Base-by-base conservation (phyloP, 37 sponge, comb jelly and placozoan species). In the Axinella damicornis region DNA sequence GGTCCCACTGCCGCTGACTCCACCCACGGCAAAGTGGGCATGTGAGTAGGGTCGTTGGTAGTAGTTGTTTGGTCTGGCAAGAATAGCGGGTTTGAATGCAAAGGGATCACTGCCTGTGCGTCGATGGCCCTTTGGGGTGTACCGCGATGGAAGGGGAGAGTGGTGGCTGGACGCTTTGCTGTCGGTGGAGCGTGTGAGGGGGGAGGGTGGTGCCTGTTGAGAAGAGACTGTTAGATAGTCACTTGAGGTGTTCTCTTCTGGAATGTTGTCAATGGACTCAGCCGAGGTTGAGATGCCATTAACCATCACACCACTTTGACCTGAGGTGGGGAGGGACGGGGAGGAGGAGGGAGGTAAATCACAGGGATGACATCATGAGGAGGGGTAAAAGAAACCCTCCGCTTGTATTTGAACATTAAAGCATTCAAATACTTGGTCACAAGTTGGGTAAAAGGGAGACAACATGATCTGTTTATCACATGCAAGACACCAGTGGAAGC, bases 41-140 rank as follows among this genome's bases (percentile, higher is more conserved):
- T 63, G 69, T 41, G 21, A 28, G 57, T 85, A 78, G 2, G 54
- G 46, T 24, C 59, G 28, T 21, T 71, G 63, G 21, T 39, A 53
- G 20, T 24, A 17, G 62, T 0, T 30, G 59, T 65, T 73, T 18
- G 79, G 79, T 33, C 79, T 53, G 46, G 46, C 4, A 22, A 32
- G 69, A 30, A 69, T 9, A 5, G 74, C 27, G 18, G 58, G 34
- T 32, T 69, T 68, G 68, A 88, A 89, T 0, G 95, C 75, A 56
- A 94, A 91, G 0, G 95, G 89, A 33, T 94, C 95, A 36, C 89
- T 88, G 17, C 86, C 95, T 34, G 95, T 88, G 2, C 95, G 85
- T 33, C 91, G 62, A 74, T 94, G 95, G 1, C 92, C 95, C 74
- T 81, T 72, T 31, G 82, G 76, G 55, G 68, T 76, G 59, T 82